Base-by-base conservation (phyloP, 2,888 invertebrate genomes). In the Protonemura montana region DNA sequence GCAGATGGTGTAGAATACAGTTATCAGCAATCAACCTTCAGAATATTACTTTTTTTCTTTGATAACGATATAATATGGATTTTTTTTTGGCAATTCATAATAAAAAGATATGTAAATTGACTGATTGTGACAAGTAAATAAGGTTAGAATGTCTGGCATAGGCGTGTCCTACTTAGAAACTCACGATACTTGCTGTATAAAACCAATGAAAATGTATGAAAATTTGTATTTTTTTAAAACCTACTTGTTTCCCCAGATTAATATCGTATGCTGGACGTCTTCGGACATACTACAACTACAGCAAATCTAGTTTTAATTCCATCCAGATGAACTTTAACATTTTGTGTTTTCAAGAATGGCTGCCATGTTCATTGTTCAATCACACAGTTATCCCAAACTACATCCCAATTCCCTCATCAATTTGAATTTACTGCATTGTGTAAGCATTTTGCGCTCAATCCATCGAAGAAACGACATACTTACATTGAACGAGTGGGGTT, bases 221-320 rank as follows among this genome's bases (percentile, higher is more conserved):
- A 59, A 21, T 13, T 59, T 3, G 59, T 16, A 59, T 21, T 1
- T 21, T 2, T 16, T 21, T 16, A 59, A 16, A 21, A 21, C 59
- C 21, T 59, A 59, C 59, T 59, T 59, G 59, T 59, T 59, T 59
- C 59, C 59, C 59, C 59, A 59, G 59, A 59, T 59, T 59, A 59
- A 59, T 59, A 59, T 59, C 59, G 13, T 59, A 21, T 59, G 59
- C 21, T 59, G 13, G 21, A 21, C 59, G 59, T 59, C 21, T 59
- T 59, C 59, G 13, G 59, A 21, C 59, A 59, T 59, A 59, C 7
- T 59, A 59, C 13, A 59, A 21, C 59, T 59, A 59, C 59, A 59
- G 59, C 13, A 10, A 59, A 59, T 59, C 59, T 21, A 59, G 59
- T 59, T 59, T 59, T 59, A 3, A 59, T 21, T 59, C 13, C 6